phyloP scores from a whole-genome alignment of 2,888 invertebrate genomes.

The Pollenia angustigena region DNA sequence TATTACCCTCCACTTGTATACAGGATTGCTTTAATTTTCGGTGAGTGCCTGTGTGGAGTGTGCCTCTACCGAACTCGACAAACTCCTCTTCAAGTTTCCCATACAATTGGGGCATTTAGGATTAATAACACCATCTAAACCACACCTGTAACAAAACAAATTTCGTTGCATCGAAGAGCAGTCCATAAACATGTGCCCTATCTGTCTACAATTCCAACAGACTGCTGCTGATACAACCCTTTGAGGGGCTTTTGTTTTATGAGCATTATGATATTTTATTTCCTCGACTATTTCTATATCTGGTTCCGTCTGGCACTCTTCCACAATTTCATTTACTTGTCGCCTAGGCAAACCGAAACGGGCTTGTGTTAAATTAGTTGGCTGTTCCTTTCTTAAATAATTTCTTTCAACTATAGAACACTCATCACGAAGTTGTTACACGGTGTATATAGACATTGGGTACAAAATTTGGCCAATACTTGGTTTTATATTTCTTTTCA shows the following conservation, averaged over 20 bases:
- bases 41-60: not conserved
- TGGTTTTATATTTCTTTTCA: constrained; percentile 18
- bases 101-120: not conserved
- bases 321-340: not conserved
- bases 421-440: constrained; percentile 5
- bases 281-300: too few relatives aligned
- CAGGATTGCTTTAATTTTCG: not conserved
- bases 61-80: constrained; percentile 3
- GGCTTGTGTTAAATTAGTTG: not conserved
- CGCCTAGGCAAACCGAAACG: not conserved
- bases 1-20: too few relatives aligned
- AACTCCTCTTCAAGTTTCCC: not conserved
- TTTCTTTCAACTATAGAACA: constrained; percentile 2
- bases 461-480: constrained; percentile 7
- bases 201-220: too few relatives aligned
- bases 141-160: constrained; percentile 1
- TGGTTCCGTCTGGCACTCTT: too few relatives aligned
- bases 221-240: too few relatives aligned
- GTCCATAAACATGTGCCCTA: too few relatives aligned
- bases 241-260: too few relatives aligned
- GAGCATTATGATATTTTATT: too few relatives aligned
- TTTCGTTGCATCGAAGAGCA: not conserved
- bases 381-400: not conserved
- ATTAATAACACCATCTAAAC: not conserved
- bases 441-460: constrained; percentile 1